phyloP scores from a whole-genome alignment of 2,113 vertebrate genomes.

The Crotalus horridus region DNA sequence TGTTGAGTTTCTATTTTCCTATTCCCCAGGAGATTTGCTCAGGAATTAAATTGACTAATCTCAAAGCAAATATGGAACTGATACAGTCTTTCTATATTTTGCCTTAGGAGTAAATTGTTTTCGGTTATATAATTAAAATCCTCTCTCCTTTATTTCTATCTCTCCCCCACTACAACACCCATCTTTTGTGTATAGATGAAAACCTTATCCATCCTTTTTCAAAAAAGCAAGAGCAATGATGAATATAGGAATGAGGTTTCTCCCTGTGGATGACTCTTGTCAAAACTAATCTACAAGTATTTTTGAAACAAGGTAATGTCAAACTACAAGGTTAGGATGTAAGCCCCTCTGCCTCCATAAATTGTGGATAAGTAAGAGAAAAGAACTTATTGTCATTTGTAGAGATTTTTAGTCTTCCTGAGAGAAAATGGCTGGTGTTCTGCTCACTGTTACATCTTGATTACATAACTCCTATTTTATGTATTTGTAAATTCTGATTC shows the following conservation, averaged over 20 bases:
- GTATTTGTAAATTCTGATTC: neutral
- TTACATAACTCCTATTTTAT: neutral
- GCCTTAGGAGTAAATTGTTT: neutral
- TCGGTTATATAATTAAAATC: neutral
- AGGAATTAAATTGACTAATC: neutral
- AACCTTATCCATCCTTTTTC: neutral
- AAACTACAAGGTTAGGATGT: neutral
- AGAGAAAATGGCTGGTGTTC: neutral
- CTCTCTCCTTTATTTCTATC: neutral
- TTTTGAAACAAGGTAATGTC: neutral
- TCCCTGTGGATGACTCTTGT: neutral
- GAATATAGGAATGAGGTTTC: neutral
- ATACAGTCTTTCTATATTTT: neutral
- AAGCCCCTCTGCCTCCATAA: neutral
- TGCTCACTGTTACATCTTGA: neutral
- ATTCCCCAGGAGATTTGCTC: too few relatives aligned
- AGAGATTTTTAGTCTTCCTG: neutral
- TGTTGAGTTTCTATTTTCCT: neutral
- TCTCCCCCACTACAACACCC: neutral
- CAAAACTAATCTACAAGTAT: neutral
- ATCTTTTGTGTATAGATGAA: neutral
- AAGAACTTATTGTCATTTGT: neutral
- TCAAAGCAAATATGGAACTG: neutral
- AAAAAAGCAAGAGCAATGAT: neutral
- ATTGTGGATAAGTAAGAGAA: neutral